Evolutionary conservation across 2,888 invertebrate species (phyloP), one percentile per base, ranked within the genome.

Genomic region (Heliconius sara): DNA sequence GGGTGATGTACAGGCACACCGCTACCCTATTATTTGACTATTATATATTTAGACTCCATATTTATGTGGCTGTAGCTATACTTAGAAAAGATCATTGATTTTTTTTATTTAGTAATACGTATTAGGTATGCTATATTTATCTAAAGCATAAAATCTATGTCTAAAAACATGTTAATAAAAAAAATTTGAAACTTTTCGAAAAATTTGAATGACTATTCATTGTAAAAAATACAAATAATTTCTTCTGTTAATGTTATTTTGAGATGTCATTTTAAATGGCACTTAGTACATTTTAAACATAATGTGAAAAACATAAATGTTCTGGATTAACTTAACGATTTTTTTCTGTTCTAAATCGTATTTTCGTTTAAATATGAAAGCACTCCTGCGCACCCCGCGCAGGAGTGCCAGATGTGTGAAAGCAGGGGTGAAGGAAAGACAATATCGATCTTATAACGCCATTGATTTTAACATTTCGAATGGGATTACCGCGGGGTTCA

Each of bases 371-470:
- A 80, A 80, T 73, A 80, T 47, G 43, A 65, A 76, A 81, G 73
- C n/a, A n/a, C n/a, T n/a, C n/a, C n/a, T n/a, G n/a, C n/a, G n/a
- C n/a, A n/a, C n/a, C n/a, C n/a, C n/a, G 85, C 82, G 83, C 82
- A 81, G 81, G 84, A 83, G 67, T 76, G 76, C 89, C 93, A 93
- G 93, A 93, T 93, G 92, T 90, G 88, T 86, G 73, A 73, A 70
- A 82, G 85, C 81, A 85, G 88, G 91, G 90, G 91, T 85, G 90
- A 88, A 87, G 78, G 82, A 90, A 91, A 92, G 91, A 93, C 93
- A 93, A 92, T 92, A 93, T 93, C 92, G 93, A 93, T 92, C 90
- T 89, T 87, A 88, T 87, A 89, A 90, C 90, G 91, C 90, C 89
- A 88, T 84, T 91, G 92, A 92, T 92, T 91, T 90, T 88, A 83